These are phyloP conservation scores for Leptinotarsa texana DNA, from an alignment of 1,140 invertebrate genomes.

Conservation along the genomic window DNA sequence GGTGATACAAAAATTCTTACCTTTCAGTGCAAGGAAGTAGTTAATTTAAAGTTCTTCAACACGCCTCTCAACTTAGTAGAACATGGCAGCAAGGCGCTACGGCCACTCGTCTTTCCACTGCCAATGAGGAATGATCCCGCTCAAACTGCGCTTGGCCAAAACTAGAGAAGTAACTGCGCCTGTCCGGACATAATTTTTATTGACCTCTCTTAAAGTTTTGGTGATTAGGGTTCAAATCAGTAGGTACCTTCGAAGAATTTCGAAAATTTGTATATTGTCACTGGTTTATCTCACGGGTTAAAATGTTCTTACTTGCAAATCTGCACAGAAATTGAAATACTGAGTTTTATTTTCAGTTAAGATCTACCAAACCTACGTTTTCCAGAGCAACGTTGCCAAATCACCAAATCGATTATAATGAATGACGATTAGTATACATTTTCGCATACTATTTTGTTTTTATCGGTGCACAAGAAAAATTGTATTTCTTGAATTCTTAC, in stretches of 20 bases:
- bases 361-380: too few relatives aligned
- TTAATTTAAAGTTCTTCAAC: constrained; percentile 37
- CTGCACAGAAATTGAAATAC: too few relatives aligned
- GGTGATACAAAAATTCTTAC: constrained; percentile 11
- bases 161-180: not conserved
- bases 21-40: constrained; percentile 20
- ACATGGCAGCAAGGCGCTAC: constrained; percentile 46
- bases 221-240: not conserved
- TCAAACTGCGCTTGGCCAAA: constrained; percentile 42
- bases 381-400: too few relatives aligned
- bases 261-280: not conserved
- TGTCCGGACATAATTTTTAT: constrained; percentile 13
- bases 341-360: too few relatives aligned
- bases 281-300: too few relatives aligned
- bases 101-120: constrained; percentile 32
- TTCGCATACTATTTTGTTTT: too few relatives aligned
- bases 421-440: too few relatives aligned
- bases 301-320: too few relatives aligned
- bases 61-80: constrained; percentile 42
- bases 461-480: too few relatives aligned
- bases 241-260: not conserved
- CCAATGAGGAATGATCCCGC: constrained; percentile 44
- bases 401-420: too few relatives aligned
- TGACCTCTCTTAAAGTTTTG: not conserved
- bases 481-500: too few relatives aligned